Evolutionary conservation across 2,113 vertebrate species (phyloP), one percentile per base, ranked within the genome.

Genomic region (Bubalus kerabau): DNA sequence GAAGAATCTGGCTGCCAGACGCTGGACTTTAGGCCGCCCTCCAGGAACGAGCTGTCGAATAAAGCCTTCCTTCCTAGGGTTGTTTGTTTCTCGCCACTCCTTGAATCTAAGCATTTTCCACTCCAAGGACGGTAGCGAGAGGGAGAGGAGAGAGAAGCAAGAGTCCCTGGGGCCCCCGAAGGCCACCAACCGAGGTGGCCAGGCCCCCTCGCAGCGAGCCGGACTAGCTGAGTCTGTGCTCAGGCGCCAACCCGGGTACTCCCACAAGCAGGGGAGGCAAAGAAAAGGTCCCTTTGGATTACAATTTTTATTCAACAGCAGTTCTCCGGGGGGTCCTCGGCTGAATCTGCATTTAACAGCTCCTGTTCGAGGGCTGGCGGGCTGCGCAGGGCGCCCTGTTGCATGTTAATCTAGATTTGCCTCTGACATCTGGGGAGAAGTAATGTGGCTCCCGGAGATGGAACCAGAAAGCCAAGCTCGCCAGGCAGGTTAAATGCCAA

Each of bases 301-400:
- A 97, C 98, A 98, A 96, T 98, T 97, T 97, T 95, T 76, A 90
- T 94, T 97, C 98, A 97, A 95, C 98, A 97, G 94, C 94, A 96
- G 96, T 88, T 92, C 98, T 96, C 95, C 76, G 30, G 97, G 98
- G 96, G 97, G 87, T 97, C 71, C 93, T 97, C 36, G 7, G 83
- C 95, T 64, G 59, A 92, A 97, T 97, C 96, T 95, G 92, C 95
- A 94, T 97, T 96, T 95, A 96, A 92, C 90, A 71, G 95, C 76
- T 95, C 92, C 48, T 74, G 36, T 76, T 87, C 11, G 6, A 48
- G 86, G 74, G 82, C 90, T 54, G 78, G 59, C 43, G 2, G 82
- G 40, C 64, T 52, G 88, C 54, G 23, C 64, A 0, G 62, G 36
- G 30, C 48, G 43, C 95, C 96, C 91, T 95, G 97, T 97, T 97